phyloP scores from a whole-genome alignment of 2,888 invertebrate species.

The Quadriops clusia region DNA sequence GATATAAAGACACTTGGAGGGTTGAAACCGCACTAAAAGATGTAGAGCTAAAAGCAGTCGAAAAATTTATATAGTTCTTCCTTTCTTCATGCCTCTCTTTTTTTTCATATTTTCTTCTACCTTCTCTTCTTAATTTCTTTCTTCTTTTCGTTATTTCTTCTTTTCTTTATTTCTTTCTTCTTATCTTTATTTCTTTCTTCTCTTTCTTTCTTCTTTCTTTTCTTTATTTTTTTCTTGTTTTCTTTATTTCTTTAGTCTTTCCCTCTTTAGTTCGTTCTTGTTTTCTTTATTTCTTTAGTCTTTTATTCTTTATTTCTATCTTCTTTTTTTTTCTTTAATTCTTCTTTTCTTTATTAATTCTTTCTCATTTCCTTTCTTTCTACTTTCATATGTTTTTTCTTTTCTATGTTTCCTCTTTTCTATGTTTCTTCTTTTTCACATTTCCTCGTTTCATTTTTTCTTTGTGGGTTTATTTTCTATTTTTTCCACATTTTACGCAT shows the following conservation, averaged over 20 bases:
- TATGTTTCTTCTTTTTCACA: background rate
- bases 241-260: background rate
- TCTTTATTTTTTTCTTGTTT: background rate
- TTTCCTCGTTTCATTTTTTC: background rate
- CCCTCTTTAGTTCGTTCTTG: background rate
- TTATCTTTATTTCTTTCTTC: background rate
- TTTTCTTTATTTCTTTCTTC: background rate
- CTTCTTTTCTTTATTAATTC: constrained; percentile 4
- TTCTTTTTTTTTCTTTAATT: background rate
- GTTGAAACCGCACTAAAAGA: too few relatives aligned
- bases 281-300: background rate
- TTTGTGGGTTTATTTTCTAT: background rate
- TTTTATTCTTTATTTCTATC: background rate
- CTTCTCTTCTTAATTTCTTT: background rate
- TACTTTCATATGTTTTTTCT: background rate
- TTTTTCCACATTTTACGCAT: too few relatives aligned
- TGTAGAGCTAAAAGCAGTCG: too few relatives aligned
- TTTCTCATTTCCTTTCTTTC: constrained; percentile 2
- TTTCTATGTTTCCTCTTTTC: background rate
- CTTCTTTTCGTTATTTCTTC: constrained; percentile 1
- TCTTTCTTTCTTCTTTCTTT: constrained; percentile 1
- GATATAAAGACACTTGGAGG: too few relatives aligned
- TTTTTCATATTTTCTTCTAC: constrained; percentile 1
- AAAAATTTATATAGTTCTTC: too few relatives aligned
- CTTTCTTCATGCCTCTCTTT: background rate